Evolutionary conservation across 1,140 invertebrate genomes (phyloP), one percentile per base, ranked within the genome.

Genomic region (Macrosteles quadrilineatus): DNA sequence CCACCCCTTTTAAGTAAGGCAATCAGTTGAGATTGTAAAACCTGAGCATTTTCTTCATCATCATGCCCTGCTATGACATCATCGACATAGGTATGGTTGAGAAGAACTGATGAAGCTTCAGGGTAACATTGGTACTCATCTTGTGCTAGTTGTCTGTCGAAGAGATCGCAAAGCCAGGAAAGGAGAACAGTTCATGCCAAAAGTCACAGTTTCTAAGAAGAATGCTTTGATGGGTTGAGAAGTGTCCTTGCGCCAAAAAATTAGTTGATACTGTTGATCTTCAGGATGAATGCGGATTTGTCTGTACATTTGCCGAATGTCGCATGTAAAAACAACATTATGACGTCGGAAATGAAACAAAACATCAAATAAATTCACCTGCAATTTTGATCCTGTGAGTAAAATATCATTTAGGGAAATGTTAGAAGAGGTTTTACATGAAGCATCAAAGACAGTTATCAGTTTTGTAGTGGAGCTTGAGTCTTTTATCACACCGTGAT

Each of bases 341-440:
- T 50, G 47, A 21, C 6, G 21, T 2, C 67, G 72, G 32, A 71
- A 71, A 2, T 67, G 9, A 14, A 72, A 30, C 17, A 68, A 19
- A 31, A 75, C 57, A n/a, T 65, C 63, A 32, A 65, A 57, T 12
- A 77, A 29, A 29, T 77, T 75, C 55, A 59, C 73, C 59, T 79
- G 75, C 25, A 79, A 65, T 12, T 72, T 71, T 0, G 69, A 69
- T 21, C 71, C 73, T 1, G 68, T 1, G n/a, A 63, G 62, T 29
- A 75, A 31, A 14, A 69, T 67, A 17, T 69, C 68, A 50, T 75
- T 75, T 3, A 75, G 63, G 11, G 67, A 73, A 1, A 30, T 59
- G 3, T 50, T 55, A n/a, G 30, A 19, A 12, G 32, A 32, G 2
- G 70, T 71, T 32, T 69, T 70, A 4, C 31, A 25, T 27, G 31